These are phyloP conservation scores for Aphidius ervi DNA, from an alignment of 1,140 invertebrate species.

Conservation along the genomic window DNA sequence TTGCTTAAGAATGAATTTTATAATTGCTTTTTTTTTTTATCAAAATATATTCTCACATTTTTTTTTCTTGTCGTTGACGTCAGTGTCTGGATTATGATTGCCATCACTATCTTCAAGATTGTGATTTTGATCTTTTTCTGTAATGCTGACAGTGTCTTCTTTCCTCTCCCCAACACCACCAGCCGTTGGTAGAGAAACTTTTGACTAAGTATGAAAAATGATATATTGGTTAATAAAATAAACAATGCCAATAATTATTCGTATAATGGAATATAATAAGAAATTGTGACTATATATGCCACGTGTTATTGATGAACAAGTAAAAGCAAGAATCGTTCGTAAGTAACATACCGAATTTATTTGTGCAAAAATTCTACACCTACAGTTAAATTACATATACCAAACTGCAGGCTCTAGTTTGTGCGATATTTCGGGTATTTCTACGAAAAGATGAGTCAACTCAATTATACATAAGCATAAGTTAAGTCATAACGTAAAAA, in stretches of 20 bases:
- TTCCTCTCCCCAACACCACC: conserved; percentile 19
- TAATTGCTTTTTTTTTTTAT: no score
- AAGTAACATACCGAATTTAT: no score
- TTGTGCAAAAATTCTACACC: conserved; percentile 42
- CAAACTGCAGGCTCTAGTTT: conserved; percentile 40
- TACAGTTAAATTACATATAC: conserved; percentile 25
- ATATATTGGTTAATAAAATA: no score
- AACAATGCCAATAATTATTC: no score
- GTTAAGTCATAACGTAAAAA: conserved; percentile 8
- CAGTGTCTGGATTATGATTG: conserved; percentile 24
- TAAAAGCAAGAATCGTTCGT: no score
- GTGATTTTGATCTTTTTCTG: conserved; percentile 46
- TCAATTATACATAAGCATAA: neutral
- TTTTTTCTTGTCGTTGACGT: conserved; percentile 50
- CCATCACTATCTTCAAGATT: conserved; percentile 48
- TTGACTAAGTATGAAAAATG: no score
- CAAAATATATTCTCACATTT: conserved; percentile 42
- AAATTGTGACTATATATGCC: no score
- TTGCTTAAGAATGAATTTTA: no score
- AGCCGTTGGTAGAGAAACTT: no score
- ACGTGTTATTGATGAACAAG: no score
- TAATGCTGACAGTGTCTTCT: conserved; percentile 32
- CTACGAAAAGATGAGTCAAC: neutral
- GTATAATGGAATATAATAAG: no score
- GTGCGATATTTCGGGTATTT: conserved; percentile 36